Conservation (phyloP, 64 coral and sea anemone species). For the Stichodactyla mertensii region DNA sequence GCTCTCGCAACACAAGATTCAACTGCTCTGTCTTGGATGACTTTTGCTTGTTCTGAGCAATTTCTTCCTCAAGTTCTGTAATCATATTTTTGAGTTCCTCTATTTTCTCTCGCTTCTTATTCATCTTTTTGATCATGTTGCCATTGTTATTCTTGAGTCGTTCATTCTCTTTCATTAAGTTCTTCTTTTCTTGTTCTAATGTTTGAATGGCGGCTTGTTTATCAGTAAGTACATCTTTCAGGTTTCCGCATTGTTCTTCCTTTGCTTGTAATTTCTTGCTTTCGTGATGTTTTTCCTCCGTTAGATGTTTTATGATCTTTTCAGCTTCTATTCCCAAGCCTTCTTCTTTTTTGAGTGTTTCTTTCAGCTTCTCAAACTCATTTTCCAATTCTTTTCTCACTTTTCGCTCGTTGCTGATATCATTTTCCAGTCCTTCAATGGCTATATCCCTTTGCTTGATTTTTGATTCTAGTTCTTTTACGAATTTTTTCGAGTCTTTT, state of each 20-base stretch:
- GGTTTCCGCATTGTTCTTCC: not conserved
- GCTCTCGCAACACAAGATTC: constrained; percentile 28
- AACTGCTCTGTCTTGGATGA: not conserved
- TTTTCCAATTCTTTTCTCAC: not conserved
- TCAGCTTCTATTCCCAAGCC: not conserved
- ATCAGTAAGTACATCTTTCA: not conserved
- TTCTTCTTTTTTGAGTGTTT: not conserved
- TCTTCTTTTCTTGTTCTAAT: not conserved
- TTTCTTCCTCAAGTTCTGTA: not conserved
- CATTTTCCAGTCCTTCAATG: not conserved
- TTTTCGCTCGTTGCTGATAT: not conserved
- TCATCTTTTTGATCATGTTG: not conserved
- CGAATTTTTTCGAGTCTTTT: not conserved
- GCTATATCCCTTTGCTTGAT: not conserved
- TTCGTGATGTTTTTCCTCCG: not conserved
- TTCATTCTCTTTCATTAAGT: not conserved
- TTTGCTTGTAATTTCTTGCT: not conserved
- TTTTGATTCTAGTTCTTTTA: not conserved
- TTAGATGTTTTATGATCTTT: not conserved
- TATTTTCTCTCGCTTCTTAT: not conserved
- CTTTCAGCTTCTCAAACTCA: not conserved
- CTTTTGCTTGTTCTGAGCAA: not conserved
- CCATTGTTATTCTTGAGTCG: not conserved
- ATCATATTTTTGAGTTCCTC: not conserved
- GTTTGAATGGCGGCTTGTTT: not conserved